Evolutionary conservation across 1,140 invertebrate genomes (phyloP).

Genomic region (Habropoda laboriosa): DNA sequence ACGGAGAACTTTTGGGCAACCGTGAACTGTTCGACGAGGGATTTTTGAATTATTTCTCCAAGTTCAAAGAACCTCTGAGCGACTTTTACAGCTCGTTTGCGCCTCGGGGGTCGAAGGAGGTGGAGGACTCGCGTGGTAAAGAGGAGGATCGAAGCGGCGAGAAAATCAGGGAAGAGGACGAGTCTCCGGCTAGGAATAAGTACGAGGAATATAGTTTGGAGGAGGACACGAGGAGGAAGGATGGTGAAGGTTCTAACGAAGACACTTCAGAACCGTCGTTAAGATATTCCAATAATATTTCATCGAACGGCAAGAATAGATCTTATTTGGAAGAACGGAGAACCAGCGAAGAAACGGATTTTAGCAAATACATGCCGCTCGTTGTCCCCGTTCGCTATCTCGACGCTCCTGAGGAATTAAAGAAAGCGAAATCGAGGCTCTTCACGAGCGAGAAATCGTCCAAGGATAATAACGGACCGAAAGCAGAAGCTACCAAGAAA

Average conservation of each 20-base stretch:
- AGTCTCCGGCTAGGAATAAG: constrained; percentile 50
- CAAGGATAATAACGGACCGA: not conserved
- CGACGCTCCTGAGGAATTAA: constrained; percentile 55
- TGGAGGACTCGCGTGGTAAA: not conserved
- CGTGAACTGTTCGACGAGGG: constrained; percentile 47
- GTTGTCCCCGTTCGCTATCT: constrained; percentile 69
- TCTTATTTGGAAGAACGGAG: not conserved
- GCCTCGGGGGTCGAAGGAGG: not conserved
- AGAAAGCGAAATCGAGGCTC: not conserved
- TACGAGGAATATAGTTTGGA: constrained; percentile 69
- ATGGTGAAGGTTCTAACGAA: not conserved
- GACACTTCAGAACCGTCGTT: too few relatives aligned
- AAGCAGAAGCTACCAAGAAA: not conserved
- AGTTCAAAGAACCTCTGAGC: constrained; percentile 24
- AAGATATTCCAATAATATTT: not conserved
- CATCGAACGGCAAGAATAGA: not conserved
- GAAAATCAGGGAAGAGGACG: constrained; percentile 32
- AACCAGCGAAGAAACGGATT: constrained; percentile 61
- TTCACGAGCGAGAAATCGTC: not conserved
- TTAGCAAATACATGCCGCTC: constrained; percentile 66
- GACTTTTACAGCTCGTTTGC: not conserved
- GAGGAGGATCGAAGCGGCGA: not conserved
- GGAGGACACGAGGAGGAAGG: not conserved
- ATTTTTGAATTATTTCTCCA: constrained; percentile 43
- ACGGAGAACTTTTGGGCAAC: constrained; percentile 67